phyloP scores from a whole-genome alignment of 2,113 vertebrate species.

The Pituophis catenifer region DNA sequence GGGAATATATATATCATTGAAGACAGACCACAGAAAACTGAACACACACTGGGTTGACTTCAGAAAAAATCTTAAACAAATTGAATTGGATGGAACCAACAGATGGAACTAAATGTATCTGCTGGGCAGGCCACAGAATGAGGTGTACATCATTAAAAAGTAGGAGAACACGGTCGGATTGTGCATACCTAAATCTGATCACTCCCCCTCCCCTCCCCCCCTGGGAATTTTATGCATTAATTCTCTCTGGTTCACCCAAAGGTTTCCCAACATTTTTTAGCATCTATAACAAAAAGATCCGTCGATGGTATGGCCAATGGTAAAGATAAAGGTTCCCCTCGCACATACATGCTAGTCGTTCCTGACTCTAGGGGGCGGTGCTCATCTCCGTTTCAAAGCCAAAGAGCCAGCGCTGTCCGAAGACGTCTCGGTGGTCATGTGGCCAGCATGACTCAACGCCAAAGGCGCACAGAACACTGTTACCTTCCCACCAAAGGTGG shows the following conservation, averaged over 20 bases:
- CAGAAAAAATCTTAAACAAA: not conserved
- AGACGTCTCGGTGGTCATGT: no score
- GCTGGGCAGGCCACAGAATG: not conserved
- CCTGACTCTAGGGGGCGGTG: no score
- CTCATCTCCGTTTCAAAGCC: no score
- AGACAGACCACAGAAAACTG: not conserved
- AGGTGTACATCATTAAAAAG: not conserved
- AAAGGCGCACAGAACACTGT: no score
- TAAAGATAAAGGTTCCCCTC: not conserved
- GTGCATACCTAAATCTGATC: not conserved
- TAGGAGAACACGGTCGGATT: not conserved
- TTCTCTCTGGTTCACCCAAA: not conserved
- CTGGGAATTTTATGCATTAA: not conserved
- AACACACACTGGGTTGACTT: not conserved
- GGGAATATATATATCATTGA: not conserved
- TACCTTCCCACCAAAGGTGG: no score
- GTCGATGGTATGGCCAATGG: not conserved
- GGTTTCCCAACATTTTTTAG: not conserved
- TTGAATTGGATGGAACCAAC: not conserved
- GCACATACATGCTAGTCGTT: no score
- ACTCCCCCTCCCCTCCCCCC: no score
- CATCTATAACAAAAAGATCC: not conserved
- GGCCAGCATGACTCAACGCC: no score
- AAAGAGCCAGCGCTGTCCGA: no score
- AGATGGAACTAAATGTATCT: not conserved